phyloP scores from a whole-genome alignment of 2,113 vertebrate genomes.

The Bujurquina vittata region DNA sequence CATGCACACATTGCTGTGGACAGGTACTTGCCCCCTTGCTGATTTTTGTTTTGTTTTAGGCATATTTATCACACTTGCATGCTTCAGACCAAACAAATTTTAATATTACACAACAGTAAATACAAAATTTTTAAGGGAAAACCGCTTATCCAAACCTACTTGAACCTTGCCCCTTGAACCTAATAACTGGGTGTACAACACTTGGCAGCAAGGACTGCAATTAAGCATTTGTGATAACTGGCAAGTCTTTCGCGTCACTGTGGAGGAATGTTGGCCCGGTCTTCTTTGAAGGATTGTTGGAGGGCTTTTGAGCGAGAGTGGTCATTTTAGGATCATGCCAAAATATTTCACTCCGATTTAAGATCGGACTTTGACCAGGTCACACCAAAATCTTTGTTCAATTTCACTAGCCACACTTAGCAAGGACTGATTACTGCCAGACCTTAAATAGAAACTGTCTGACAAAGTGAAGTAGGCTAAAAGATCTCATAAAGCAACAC shows the following conservation, averaged over 20 bases:
- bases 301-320: no score
- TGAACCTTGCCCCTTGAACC: neutral
- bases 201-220: neutral
- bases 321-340: no score
- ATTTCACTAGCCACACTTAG: no score
- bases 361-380: no score
- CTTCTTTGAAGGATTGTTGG: neutral
- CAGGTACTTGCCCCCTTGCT: neutral
- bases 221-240: neutral
- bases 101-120: neutral
- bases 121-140: neutral
- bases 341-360: no score
- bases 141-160: neutral
- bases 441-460: neutral
- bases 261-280: neutral
- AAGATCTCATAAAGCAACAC: neutral
- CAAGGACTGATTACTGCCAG: neutral
- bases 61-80: neutral
- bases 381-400: no score
- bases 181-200: neutral
- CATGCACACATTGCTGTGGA: no score
- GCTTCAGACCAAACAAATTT: neutral
- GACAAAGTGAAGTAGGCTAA: neutral
- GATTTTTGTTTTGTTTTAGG: neutral
- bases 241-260: neutral